A percentile compares a stretch with the other conserved stretches of the same genome.
phyloP scores from a whole-genome alignment of 2,113 vertebrate species.

The Archocentrus centrarchus region DNA sequence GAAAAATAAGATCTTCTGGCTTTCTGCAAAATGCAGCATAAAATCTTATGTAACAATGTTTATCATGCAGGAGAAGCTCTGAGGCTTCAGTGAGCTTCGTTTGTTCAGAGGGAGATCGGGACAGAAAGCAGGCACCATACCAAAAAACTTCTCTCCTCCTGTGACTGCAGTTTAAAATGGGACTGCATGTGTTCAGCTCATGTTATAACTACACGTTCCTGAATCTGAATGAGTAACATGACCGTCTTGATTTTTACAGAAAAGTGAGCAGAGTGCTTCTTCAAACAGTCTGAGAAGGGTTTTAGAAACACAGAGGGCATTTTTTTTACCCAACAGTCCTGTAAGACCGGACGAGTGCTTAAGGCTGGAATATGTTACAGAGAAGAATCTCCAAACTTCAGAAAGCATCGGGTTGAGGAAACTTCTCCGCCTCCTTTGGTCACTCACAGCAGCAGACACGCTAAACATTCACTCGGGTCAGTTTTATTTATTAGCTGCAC shows the following conservation, averaged over 20 bases:
- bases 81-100: neutral
- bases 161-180: neutral
- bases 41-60: accelerated
- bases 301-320: neutral
- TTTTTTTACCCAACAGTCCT: neutral
- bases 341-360: too few relatives aligned
- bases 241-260: neutral
- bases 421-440: neutral
- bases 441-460: neutral
- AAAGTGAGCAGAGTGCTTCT: too few relatives aligned
- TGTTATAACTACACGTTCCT: neutral
- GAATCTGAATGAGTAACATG: neutral
- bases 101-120: neutral
- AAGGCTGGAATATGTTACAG: neutral
- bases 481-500: neutral
- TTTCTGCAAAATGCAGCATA: neutral
- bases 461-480: neutral
- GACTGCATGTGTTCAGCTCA: neutral
- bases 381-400: neutral
- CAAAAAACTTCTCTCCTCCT: neutral
- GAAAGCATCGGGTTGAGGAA: neutral
- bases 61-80: neutral
- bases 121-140: too few relatives aligned
- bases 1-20: neutral
- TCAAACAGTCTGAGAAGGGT: neutral